Evolutionary conservation across 2,113 vertebrate genomes (phyloP), one percentile per base, ranked within the genome.

Genomic region (Fulmarus glacialis): DNA sequence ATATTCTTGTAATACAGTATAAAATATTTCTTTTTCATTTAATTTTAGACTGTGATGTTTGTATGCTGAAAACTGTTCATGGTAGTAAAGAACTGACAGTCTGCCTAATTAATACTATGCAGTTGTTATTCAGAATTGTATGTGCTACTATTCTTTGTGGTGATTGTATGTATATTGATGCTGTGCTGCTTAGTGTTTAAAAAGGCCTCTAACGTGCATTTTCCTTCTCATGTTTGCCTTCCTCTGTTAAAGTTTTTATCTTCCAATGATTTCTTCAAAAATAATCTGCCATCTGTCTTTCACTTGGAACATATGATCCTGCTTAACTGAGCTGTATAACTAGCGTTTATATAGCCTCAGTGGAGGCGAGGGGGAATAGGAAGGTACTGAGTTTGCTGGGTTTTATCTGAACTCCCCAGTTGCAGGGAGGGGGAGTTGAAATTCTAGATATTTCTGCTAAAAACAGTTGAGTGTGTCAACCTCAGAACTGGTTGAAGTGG

Each of bases 261-360:
- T 94, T 86, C 56, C 8, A 0, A 64, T 85, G 73, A 60, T 90
- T 96, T 93, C 81, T 91, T 95, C 70, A 96, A 91, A 96, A 97
- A 95, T 96, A 96, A 93, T 87, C 90, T 96, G 96, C 96, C 87
- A 91, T 94, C 94, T 93, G 89, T 92, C 97, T 95, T 73, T 96
- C 89, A 93, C 95, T 95, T 95, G 87, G 81, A 97, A 91, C 91
- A 91, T 91, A 96, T 52, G 91, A 95, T 93, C 71, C 84, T 91
- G 34, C 38, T 89, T 96, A 71, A 89, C 91, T 93, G 81, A 93
- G 73, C 87, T 96, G 26, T 89, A 3, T 56, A 84, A 70, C 73
- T 74, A 56, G 56, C 9, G 53, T 89, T 97, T 93, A 91, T 94
- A 89, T 87, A 96, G 91, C 48, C 48, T 95, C 19, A 38, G 42